Evolutionary conservation across 2,888 invertebrate genomes (phyloP), one percentile per base, ranked within the genome.

Genomic region (Erynnis tages): DNA sequence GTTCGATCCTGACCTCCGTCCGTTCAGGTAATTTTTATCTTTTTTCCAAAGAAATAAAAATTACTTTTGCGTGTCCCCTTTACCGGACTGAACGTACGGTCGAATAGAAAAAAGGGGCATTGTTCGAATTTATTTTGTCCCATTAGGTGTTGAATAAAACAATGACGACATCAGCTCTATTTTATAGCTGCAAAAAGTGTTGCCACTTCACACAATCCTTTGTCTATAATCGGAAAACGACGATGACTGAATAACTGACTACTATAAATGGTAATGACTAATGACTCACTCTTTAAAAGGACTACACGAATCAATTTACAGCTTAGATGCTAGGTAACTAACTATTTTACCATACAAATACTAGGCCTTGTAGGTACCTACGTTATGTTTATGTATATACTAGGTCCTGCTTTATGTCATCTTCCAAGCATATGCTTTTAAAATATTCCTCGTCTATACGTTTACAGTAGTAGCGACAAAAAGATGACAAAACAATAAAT

Each of bases 81-180:
- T 32, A 7, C 13, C 17, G 8, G 16, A 4, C 4, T 17, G 7
- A 38, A 11, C 23, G 11, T 48, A 10, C 17, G 37, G 6, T 5
- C 30, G 17, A 21, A 17, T 49, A 38, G 40, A 44, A 40, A 44
- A 55, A 53, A 48, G 16, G 35, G 40, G 47, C 34, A 60, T 54
- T 57, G 58, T 54, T 54, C 29, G 27, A 11, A n/a, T 41, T 38
- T 45, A 44, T 30, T 52, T 44, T 46, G 40, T 55, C 30, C 52
- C 46, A 55, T 52, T 52, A 54, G 29, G 21, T 1, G 27, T 34
- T 17, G 29, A 29, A 44, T 47, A 54, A 52, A 49, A 60, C 57
- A 57, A 54, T 54, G 45, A 41, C 29, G n/a, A 48, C 5, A 8
- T 25, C 10, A 35, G n/a, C 37, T 47, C 37, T 27, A 27, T 8